These are phyloP conservation scores for Prenolepis imparis DNA, from an alignment of 2,888 invertebrate genomes.

Conservation along the genomic window DNA sequence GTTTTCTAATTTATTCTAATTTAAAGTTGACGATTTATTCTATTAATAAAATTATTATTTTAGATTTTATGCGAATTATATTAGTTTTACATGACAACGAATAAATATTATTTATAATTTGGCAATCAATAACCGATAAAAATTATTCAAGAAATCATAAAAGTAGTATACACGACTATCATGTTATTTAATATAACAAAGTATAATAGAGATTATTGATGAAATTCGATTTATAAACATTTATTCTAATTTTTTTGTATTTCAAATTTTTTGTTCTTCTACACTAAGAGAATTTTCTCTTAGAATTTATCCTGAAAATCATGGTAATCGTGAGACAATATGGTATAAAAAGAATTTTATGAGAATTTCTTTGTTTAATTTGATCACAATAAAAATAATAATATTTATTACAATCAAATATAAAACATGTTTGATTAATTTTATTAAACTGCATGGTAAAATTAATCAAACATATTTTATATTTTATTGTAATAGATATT, in stretches of 20 bases:
- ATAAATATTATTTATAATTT: not conserved
- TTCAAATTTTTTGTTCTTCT: not conserved
- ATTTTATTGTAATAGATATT: too few relatives aligned
- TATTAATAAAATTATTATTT: not conserved
- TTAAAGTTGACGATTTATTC: not conserved
- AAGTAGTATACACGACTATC: not conserved
- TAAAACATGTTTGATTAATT: too few relatives aligned
- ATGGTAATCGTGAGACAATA: too few relatives aligned
- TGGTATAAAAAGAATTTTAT: too few relatives aligned
- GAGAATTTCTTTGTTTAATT: too few relatives aligned
- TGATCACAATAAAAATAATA: too few relatives aligned
- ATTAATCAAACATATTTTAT: too few relatives aligned
- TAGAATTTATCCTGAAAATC: too few relatives aligned
- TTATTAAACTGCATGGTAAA: too few relatives aligned
- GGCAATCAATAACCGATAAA: not conserved
- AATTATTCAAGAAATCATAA: constrained; percentile 14
- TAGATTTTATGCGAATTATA: not conserved
- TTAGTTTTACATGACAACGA: not conserved
- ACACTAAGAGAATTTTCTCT: too few relatives aligned
- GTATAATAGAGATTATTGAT: not conserved
- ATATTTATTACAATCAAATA: too few relatives aligned
- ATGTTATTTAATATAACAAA: constrained; percentile 1
- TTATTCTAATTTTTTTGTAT: not conserved
- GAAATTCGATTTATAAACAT: not conserved
- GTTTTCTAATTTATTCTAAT: not conserved